Evolutionary conservation across 2,113 vertebrate species (phyloP).

Genomic region (Callorhinus ursinus): DNA sequence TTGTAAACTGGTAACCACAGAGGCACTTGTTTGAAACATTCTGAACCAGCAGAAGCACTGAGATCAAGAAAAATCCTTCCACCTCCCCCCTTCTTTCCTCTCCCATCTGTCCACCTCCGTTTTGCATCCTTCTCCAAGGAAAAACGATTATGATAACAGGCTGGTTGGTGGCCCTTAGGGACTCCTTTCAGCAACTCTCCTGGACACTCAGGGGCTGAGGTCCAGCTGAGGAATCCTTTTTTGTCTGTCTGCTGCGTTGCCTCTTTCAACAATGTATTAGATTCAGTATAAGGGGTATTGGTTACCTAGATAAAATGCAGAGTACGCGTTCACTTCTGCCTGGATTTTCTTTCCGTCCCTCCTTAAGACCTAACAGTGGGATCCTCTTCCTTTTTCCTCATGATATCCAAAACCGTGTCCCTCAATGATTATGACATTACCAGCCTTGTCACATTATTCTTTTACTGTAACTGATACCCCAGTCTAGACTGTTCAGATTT

Average conservation of each 20-base stretch:
- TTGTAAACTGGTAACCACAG: slow-evolving; percentile 1
- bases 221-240: slow-evolving; percentile 51
- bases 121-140: background rate
- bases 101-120: background rate
- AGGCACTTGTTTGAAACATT: background rate
- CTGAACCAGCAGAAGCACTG: background rate
- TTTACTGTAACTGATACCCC: slow-evolving; percentile 49
- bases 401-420: background rate
- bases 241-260: slow-evolving; percentile 17
- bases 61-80: background rate
- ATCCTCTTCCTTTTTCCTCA: slow-evolving; percentile 41
- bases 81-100: background rate
- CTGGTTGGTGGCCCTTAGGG: background rate
- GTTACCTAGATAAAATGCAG: slow-evolving; percentile 62
- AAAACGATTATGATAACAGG: background rate
- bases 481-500: slow-evolving; percentile 13
- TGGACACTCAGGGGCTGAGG: background rate
- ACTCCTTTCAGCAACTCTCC: background rate
- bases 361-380: background rate
- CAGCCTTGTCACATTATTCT: background rate
- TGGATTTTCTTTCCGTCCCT: slow-evolving; percentile 32
- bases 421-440: background rate
- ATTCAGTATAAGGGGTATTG: background rate
- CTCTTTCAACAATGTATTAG: slow-evolving; percentile 41
- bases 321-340: slow-evolving; percentile 19